Conservation (phyloP, 2,888 invertebrate genomes). For the Podabrus alpinus region DNA sequence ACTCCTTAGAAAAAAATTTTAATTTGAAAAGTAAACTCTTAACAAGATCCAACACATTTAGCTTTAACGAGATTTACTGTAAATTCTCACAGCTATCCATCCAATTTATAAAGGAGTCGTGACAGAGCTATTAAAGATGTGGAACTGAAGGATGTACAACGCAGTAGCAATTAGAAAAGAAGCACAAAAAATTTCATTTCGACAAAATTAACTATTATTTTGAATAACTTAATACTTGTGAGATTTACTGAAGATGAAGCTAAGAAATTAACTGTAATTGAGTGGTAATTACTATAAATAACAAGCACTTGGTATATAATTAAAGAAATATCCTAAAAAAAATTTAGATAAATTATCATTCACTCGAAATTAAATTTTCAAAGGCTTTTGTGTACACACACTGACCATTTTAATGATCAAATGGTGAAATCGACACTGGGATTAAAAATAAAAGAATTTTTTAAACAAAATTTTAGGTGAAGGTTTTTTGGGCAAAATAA, state of each 20-base stretch:
- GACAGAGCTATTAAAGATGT: slow-evolving; percentile 32
- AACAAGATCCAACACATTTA: slow-evolving; percentile 29
- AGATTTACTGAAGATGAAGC: neutral
- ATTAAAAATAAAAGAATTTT: neutral
- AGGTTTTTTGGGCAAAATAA: slow-evolving; percentile 27
- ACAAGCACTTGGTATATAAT: neutral
- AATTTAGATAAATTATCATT: neutral
- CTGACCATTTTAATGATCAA: neutral
- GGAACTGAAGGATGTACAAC: slow-evolving; percentile 17
- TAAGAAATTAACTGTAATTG: neutral
- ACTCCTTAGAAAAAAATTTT: neutral
- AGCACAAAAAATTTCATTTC: slow-evolving; percentile 1
- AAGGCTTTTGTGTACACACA: neutral
- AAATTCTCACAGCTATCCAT: slow-evolving; percentile 22
- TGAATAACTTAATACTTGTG: neutral
- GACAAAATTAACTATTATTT: neutral
- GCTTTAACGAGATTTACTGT: slow-evolving; percentile 22
- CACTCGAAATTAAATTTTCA: neutral
- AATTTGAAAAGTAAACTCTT: slow-evolving; percentile 7
- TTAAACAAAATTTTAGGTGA: neutral
- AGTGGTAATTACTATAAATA: neutral
- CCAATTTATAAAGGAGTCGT: slow-evolving; percentile 32
- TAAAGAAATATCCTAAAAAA: neutral
- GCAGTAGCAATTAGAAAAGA: slow-evolving; percentile 19
- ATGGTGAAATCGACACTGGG: neutral